A percentile compares a stretch with the other conserved stretches of the same genome.
Evolutionary conservation across 1,140 invertebrate genomes (phyloP).

Genomic region (Drosophila miranda): DNA sequence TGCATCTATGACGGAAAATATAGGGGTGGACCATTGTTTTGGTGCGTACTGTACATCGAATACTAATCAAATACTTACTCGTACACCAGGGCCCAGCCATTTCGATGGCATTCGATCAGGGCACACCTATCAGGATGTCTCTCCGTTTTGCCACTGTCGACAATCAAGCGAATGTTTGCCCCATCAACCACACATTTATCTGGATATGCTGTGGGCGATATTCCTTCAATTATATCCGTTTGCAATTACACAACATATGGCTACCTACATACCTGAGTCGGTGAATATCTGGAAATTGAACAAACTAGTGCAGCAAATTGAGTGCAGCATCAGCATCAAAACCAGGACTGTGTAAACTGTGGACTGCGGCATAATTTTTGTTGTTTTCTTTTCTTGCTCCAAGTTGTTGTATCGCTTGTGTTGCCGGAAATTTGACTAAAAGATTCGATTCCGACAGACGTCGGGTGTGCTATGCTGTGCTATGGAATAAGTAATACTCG

Average conservation of each 20-base stretch:
- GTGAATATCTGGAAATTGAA: slow-evolving; percentile 35
- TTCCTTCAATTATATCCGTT: background rate
- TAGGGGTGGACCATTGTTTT: background rate
- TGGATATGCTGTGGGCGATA: slow-evolving; percentile 26
- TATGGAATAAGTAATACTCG: background rate
- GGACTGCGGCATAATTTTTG: slow-evolving; percentile 36
- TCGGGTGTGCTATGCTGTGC: background rate
- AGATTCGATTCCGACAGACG: slow-evolving; percentile 64
- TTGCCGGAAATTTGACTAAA: slow-evolving; percentile 57
- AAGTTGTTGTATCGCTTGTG: background rate
- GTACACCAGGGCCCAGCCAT: slow-evolving; percentile 54
- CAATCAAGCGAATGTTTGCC: slow-evolving; percentile 2
- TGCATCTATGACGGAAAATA: slow-evolving; percentile 23
- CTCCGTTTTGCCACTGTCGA: slow-evolving; percentile 3
- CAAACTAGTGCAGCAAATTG: background rate
- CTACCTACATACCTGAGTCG: slow-evolving; percentile 21
- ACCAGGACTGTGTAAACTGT: slow-evolving; percentile 14
- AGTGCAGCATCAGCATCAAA: slow-evolving; percentile 15
- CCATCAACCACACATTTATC: slow-evolving; percentile 35
- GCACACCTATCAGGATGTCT: slow-evolving; percentile 45
- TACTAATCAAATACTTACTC: slow-evolving; percentile 11
- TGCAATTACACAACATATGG: too few species aligned
- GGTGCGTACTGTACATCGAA: background rate
- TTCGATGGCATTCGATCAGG: slow-evolving; percentile 37
- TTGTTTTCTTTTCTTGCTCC: background rate